Percentiles rank a stretch among this genome's conserved stretches.
Evolutionary conservation across 37 sponge, comb jelly and placozoan genomes (phyloP).

Genomic region (Mnemiopsis leidyi): DNA sequence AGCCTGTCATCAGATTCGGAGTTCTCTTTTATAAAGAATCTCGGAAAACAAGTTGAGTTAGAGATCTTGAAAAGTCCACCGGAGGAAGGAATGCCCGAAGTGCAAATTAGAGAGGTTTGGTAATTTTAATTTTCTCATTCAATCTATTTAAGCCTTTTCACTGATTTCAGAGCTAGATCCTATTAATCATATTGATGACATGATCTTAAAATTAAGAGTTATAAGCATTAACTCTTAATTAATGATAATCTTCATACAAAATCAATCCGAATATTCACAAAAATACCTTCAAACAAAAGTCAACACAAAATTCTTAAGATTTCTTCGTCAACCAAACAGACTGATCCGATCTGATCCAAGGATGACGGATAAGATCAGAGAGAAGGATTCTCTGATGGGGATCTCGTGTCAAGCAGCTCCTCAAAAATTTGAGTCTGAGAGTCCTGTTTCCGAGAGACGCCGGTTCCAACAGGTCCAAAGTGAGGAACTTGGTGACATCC

Average conservation of each 20-base stretch:
- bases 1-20: slow-evolving; percentile 79
- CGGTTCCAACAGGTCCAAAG: background rate
- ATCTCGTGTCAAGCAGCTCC: background rate
- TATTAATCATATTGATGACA: too few relatives aligned
- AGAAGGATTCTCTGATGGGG: background rate
- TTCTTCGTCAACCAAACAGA: background rate
- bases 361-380: background rate
- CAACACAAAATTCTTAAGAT: too few relatives aligned
- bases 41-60: slow-evolving; percentile 64
- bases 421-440: background rate
- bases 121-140: background rate
- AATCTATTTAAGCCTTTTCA: too few relatives aligned
- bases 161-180: too few relatives aligned
- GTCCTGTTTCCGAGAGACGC: background rate
- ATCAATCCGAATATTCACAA: too few relatives aligned
- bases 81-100: slow-evolving; percentile 60
- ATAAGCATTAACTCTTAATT: too few relatives aligned
- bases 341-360: slow-evolving; percentile 10
- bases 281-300: too few relatives aligned
- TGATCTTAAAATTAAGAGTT: too few relatives aligned
- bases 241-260: too few relatives aligned
- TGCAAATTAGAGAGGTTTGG: slow-evolving; percentile 35
- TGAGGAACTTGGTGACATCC: background rate
- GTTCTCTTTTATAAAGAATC: slow-evolving; percentile 85
- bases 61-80: slow-evolving; percentile 70